Evolutionary conservation across 2,888 invertebrate genomes (phyloP).

Genomic region (Sarcophaga subvicina): DNA sequence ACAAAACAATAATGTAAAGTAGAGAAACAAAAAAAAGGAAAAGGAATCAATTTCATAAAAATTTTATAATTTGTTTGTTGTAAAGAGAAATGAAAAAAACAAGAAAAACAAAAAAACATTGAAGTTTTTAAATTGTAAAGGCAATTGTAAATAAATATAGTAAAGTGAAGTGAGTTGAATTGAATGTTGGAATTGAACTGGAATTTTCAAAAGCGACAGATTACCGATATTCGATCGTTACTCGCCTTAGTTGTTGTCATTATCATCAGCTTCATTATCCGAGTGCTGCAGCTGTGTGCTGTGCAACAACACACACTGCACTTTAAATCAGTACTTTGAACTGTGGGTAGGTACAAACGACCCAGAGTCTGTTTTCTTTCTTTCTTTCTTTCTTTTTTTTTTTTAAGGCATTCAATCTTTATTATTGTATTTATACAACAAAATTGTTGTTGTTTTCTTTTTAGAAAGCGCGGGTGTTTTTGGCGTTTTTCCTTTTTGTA

Average conservation of each 20-base stretch:
- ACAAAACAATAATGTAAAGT: not conserved
- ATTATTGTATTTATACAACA: conserved; percentile 38
- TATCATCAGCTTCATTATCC: conserved; percentile 24
- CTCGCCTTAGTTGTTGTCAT: not conserved
- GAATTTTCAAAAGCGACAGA: conserved; percentile 42
- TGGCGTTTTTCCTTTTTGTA: conserved; percentile 1
- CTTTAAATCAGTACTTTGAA: not conserved
- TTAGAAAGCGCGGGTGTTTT: conserved; percentile 69
- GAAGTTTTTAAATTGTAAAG: too few relatives aligned
- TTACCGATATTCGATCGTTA: conserved; percentile 33
- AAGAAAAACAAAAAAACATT: not conserved
- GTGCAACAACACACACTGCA: not conserved
- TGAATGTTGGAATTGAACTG: conserved; percentile 24
- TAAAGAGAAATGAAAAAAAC: not conserved
- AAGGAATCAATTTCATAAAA: not conserved
- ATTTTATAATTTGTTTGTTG: not conserved
- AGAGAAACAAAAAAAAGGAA: not conserved
- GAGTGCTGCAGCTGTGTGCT: not conserved
- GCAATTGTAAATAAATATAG: not conserved
- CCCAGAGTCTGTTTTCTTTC: not conserved
- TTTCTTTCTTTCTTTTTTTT: not conserved
- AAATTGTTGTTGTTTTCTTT: conserved; percentile 6
- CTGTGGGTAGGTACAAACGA: not conserved
- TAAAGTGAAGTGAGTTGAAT: not conserved
- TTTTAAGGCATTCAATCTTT: conserved; percentile 56